Base-by-base conservation (phyloP, 2,113 vertebrate genomes). In the Gila orcuttii region DNA sequence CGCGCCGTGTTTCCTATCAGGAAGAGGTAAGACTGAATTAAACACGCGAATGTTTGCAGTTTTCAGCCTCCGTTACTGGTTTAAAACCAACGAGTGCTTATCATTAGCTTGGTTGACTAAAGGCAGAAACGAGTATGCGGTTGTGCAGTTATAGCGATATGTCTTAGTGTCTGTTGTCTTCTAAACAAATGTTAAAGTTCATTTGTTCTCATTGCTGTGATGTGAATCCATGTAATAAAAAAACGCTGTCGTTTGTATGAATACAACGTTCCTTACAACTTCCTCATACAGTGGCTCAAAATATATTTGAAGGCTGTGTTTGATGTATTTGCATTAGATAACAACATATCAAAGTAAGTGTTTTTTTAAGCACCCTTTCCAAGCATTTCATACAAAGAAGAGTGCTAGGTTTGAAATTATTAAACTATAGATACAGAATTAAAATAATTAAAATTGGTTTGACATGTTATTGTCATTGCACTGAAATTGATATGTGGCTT, bases 1-100 rank as follows among this genome's bases (percentile, higher is more conserved):
- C 50, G 28, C 33, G 60, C 75, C 25, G 77, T 31, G 68, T 23
- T 86, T 84, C 55, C 55, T 57, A 57, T 21, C 68, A 85, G 82
- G 69, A 86, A 45, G 88, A 86, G 85, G 87, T 86, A 82, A 86
- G 71, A 79, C 28, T 33, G 75, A 80, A 73, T 68, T 47, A 50
- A 69, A 55, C 42, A 68, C 45, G 62, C 60, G 62, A 31, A 23
- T 68, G 12, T 68, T n/a, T 36, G 19, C 11, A 10, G n/a, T 19
- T 66, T 31, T 28, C 25, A 47, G 60, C 28, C 17, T 82, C 11
- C 28, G 17, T 82, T n/a, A 33, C 10, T 50, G 11, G 42, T 17
- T 52, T 81, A 66, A 52, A 82, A 69, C 4, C 6, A 55, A 28
- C n/a, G 0, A 10, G 10, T 10, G 36, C 39, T 47, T 47, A 17